Conservation (phyloP, 2,797 vertebrate genomes). For the Premnoplex brunnescens region DNA sequence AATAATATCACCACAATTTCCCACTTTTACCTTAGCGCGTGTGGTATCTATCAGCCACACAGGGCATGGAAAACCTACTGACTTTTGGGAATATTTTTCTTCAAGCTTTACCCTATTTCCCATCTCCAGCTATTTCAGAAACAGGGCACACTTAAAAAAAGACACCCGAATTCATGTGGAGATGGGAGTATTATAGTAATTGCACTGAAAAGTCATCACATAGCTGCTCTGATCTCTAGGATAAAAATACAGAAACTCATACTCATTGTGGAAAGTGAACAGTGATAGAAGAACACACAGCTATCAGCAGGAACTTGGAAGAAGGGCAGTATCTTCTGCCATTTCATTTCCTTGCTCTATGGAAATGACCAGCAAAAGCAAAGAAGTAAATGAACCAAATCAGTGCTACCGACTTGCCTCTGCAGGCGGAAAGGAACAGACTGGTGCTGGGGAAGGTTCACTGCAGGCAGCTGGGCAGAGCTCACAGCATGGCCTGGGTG, state of each 20-base stretch:
- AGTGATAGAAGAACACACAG: background rate
- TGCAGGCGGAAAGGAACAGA: background rate
- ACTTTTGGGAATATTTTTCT: background rate
- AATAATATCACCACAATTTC: background rate
- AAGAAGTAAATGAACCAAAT: slow-evolving; percentile 24
- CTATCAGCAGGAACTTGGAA: background rate
- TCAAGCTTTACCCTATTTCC: background rate
- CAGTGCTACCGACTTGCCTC: background rate
- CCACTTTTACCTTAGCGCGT: background rate
- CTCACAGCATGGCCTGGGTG: slow-evolving; percentile 25
- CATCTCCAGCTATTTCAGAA: background rate
- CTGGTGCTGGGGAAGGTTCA: background rate
- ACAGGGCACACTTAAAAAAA: background rate
- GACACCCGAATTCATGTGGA: background rate
- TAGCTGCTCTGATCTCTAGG: background rate
- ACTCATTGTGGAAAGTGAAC: background rate
- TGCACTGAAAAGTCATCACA: background rate
- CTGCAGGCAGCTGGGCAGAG: slow-evolving; percentile 36
- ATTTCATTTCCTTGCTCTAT: slow-evolving; percentile 12
- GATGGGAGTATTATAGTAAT: background rate
- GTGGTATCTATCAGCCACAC: background rate
- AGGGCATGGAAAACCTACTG: background rate
- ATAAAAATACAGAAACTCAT: background rate
- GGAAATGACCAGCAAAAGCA: background rate
- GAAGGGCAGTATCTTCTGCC: background rate